Evolutionary conservation across 2,113 vertebrate genomes (phyloP).

Genomic region (Falco punctatus): DNA sequence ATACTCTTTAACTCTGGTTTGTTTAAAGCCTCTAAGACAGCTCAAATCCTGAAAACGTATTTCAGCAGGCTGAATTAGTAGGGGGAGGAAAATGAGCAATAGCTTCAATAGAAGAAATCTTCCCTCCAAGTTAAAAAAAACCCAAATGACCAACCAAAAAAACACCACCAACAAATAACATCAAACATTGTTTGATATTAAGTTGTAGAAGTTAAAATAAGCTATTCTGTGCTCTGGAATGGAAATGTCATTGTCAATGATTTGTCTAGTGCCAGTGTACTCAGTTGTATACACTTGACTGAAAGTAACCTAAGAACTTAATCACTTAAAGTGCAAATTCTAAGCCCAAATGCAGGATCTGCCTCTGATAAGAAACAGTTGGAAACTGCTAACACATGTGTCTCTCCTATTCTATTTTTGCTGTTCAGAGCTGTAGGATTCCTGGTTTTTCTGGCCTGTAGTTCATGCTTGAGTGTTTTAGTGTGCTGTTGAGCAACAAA

Average conservation of each 20-base stretch:
- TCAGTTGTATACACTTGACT: not conserved
- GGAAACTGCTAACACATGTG: not conserved
- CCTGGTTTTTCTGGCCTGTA: not conserved
- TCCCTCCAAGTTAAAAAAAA: not conserved
- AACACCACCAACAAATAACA: not conserved
- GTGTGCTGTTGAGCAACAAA: not conserved
- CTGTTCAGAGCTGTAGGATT: not conserved
- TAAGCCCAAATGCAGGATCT: not conserved
- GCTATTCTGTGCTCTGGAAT: not conserved
- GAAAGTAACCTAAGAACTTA: conserved; percentile 34
- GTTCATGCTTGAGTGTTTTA: not conserved
- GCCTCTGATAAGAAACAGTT: conserved; percentile 4
- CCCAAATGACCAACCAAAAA: not conserved
- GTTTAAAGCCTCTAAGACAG: not conserved
- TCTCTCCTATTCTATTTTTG: not conserved
- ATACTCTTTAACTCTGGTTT: not conserved
- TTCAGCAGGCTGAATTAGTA: not conserved
- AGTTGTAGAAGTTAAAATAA: not conserved
- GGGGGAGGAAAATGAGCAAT: not conserved
- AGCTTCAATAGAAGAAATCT: not conserved
- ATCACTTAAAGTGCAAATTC: not conserved
- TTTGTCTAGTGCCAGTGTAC: not conserved
- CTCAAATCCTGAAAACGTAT: not conserved
- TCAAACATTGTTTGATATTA: not conserved
- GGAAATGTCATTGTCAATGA: not conserved